Evolutionary conservation across 2,888 invertebrate species (phyloP).

Genomic region (Stenichneumon culpator): DNA sequence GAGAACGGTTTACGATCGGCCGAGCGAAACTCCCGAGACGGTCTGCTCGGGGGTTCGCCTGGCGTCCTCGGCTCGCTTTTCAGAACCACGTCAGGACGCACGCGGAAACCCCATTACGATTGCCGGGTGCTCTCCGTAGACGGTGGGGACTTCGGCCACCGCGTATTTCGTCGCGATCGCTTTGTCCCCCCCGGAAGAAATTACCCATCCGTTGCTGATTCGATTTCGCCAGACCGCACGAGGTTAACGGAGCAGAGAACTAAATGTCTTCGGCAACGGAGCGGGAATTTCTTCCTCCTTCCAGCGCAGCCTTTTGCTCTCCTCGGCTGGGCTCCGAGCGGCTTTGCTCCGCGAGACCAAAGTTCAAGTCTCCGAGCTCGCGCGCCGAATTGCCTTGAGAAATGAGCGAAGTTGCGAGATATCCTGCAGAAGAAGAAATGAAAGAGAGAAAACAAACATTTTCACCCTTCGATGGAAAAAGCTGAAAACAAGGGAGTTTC

Average conservation of each 20-base stretch:
- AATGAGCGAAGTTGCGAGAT: conserved; percentile 45
- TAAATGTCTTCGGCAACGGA: conserved; percentile 75
- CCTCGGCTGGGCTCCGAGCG: conserved; percentile 12
- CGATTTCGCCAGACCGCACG: conserved; percentile 73
- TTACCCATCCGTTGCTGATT: conserved; percentile 77
- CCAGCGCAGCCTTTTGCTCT: conserved; percentile 28
- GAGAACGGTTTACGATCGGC: conserved; percentile 27
- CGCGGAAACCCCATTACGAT: conserved; percentile 58
- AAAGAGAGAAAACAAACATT: conserved; percentile 12
- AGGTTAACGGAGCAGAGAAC: conserved; percentile 74
- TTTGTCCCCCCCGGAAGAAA: conserved; percentile 73
- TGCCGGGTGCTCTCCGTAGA: conserved; percentile 15
- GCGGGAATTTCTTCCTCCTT: conserved; percentile 27
- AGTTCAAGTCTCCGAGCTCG: conserved; percentile 17
- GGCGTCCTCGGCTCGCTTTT: conserved; percentile 18
- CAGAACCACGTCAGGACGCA: conserved; percentile 20
- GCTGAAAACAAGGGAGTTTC: conserved; percentile 2
- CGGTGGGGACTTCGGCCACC: conserved; percentile 39
- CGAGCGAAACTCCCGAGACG: conserved; percentile 18
- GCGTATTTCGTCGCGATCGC: conserved; percentile 52
- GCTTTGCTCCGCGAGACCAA: conserved; percentile 29
- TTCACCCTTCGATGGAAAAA: background rate
- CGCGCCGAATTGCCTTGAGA: conserved; percentile 53
- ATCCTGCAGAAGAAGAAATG: background rate
- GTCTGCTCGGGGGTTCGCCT: background rate